Base-by-base conservation (phyloP, 2,797 vertebrate genomes). In the Gymnodraco acuticeps region DNA sequence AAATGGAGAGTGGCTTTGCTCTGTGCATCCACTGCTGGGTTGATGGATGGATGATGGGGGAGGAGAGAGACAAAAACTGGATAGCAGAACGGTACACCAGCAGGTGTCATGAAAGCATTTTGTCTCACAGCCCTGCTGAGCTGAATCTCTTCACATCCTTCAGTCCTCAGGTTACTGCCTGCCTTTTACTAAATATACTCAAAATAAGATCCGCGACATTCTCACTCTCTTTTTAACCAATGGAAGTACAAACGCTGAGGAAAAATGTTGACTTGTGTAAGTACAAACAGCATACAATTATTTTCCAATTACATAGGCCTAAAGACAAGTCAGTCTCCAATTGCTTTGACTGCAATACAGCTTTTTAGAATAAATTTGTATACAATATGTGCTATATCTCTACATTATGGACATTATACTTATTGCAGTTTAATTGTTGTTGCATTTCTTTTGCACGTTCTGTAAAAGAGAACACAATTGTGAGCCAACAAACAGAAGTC, bases 21-120 rank as follows among this genome's bases (percentile, higher is more conserved):
- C 50, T 79, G 61, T 64, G 66, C 70, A 71, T 77, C 75, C 51
- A 83, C 86, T 14, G 72, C 86, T 88, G 82, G 43, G 78, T 68
- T 90, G 82, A 93, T 84, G 77, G 89, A 89, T 91, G 70, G 76
- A 80, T 81, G 88, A 77, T 82, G 60, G 73, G 72, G 69, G 77
- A 76, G 78, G 45, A 82, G 64, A 80, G 70, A 46, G 81, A 58
- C 47, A 59, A 50, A 75, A 70, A 74, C 64, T 58, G 48, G 64
- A 75, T 52, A 48, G 75, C 69, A 73, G 83, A 83, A 81, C 48
- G 15, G 62, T 67, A 52, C 70, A 91, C 78, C 91, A 92, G 92
- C 89, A 92, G 92, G 87, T 91, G 89, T 93, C 89, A 86, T 85
- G 78, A 89, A 86, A 89, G 90, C 75, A 80, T 91, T 91, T 86